phyloP scores from a whole-genome alignment of 2,888 invertebrate genomes.

The Pachycephus smyrnensis region DNA sequence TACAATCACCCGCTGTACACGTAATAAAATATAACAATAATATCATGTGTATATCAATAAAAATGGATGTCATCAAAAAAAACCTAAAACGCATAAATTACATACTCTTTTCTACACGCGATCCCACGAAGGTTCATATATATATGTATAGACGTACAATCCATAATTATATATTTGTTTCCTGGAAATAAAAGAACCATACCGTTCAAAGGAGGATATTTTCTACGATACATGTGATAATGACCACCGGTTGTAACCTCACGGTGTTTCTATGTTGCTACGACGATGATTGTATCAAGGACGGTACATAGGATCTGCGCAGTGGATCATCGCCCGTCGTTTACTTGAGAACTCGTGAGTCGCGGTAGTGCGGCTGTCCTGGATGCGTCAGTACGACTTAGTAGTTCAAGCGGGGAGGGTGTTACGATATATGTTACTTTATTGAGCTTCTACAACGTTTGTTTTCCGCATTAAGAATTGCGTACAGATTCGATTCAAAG shows the following conservation, averaged over 20 bases:
- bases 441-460: neutral
- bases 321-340: neutral
- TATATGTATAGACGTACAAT: neutral
- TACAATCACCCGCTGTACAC: neutral
- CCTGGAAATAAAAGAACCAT: neutral
- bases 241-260: neutral
- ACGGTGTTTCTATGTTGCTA: neutral
- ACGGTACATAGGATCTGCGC: neutral
- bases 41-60: neutral
- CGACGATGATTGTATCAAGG: neutral
- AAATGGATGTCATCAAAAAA: neutral
- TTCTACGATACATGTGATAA: neutral
- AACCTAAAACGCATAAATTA: neutral
- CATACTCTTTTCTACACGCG: neutral
- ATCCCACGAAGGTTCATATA: neutral
- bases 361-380: neutral
- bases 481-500: neutral
- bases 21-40: neutral
- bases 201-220: neutral
- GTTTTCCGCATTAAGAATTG: neutral
- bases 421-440: neutral
- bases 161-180: neutral
- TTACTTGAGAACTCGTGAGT: neutral
- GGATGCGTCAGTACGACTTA: neutral
- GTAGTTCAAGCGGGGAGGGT: neutral